A percentile compares a stretch with the other conserved stretches of the same genome.
Conservation (phyloP, 2,797 vertebrate genomes). For the Lagorchestes hirsutus region DNA sequence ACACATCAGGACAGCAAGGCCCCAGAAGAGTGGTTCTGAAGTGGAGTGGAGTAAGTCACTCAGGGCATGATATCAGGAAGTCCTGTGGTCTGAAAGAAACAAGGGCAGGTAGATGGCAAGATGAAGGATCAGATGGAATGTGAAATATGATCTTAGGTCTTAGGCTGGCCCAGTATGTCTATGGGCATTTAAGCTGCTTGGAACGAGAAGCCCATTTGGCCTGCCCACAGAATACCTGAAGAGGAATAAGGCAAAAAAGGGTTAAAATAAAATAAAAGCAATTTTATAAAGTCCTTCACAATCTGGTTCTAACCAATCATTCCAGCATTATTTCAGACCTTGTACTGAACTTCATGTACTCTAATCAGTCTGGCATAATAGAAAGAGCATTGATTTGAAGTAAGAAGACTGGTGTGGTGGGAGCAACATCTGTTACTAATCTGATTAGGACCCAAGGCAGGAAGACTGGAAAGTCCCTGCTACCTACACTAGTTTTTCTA, state of each 20-base stretch:
- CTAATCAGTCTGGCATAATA: not conserved
- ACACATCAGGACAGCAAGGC: not conserved
- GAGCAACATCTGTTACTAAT: not conserved
- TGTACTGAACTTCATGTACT: not conserved
- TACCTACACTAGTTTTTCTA: not conserved
- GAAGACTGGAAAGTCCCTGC: not conserved
- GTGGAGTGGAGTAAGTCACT: not conserved
- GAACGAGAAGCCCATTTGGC: not conserved
- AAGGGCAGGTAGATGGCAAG: not conserved
- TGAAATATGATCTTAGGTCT: not conserved
- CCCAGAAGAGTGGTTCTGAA: not conserved
- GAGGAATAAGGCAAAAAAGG: not conserved
- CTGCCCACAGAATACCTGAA: not conserved
- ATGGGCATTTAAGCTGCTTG: not conserved
- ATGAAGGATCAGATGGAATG: no score
- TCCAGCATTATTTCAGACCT: not conserved
- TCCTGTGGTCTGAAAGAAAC: not conserved
- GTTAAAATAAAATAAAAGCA: not conserved
- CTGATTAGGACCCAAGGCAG: not conserved
- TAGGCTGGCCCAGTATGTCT: not conserved
- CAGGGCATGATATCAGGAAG: not conserved
- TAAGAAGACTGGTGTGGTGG: not conserved
- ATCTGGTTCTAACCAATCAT: not conserved
- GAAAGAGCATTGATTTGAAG: not conserved
- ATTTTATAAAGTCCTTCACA: not conserved